Evolutionary conservation across 2,888 invertebrate species (phyloP), one percentile per base, ranked within the genome.

Genomic region (Nemoura dubitans): DNA sequence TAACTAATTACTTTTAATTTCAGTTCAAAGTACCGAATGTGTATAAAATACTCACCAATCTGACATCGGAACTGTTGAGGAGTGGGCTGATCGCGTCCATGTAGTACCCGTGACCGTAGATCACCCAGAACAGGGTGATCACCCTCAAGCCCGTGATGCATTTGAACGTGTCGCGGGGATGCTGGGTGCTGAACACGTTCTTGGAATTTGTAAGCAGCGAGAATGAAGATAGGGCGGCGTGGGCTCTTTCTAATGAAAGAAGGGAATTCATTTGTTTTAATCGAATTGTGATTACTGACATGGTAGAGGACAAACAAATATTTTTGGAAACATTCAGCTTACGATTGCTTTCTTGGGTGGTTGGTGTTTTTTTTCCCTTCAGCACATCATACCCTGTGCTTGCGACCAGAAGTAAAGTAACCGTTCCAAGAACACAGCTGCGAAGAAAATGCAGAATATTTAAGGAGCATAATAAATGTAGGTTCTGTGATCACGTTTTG

Each of bases 121-220:
- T 90, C 25, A 91, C 90, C 91, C 91, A 91, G 80, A 90, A 90
- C 14, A 91, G 91, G 43, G 91, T 91, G 26, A 91, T 87, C 87
- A 90, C 92, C 16, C 92, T 90, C 14, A 93, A 88, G 0, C 93
- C 93, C 88, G 93, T 91, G 7, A 92, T 88, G 87, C 91, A 92
- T 0, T 87, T 88, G 6, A 92, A 90, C 1, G 30, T 83, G 27
- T 85, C 88, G 0, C 28, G 10, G 0, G 59, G 7, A 16, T 10
- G 30, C 5, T 42, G 30, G 0, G 90, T 90, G 25, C 84, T 89
- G 27, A 91, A 30, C 0, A 92, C 88, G 86, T 89, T 90, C 21
- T 90, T 90, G 27, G 90, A 90, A 87, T 92, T 92, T 0, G 90
- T 90, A 87, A 91, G 90, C 14, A 91, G 86, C 1, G 92, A 92